Conservation (phyloP, 1,140 invertebrate genomes). For the Zaprionus camerounensis region DNA sequence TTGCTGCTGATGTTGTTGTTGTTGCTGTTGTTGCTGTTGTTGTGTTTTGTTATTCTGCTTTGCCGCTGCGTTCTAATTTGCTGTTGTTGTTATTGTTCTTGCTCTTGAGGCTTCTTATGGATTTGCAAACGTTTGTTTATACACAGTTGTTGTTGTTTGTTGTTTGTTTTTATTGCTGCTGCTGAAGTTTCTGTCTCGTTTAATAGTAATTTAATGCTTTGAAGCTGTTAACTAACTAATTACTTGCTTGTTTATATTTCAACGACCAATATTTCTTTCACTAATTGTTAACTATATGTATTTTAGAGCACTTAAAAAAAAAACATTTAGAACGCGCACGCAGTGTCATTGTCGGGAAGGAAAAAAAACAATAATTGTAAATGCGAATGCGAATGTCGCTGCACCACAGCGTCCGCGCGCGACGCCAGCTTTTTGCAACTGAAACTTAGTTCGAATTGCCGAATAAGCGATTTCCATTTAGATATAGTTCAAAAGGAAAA, state of each 20-base stretch:
- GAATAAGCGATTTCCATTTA: conserved; percentile 38
- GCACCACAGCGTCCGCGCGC: conserved; percentile 38
- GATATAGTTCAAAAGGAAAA: conserved; percentile 35
- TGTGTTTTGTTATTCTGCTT: conserved; percentile 23
- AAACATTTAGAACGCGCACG: conserved; percentile 26
- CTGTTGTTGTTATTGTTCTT: conserved; percentile 29
- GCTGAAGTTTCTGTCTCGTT: not conserved
- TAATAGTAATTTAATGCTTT: not conserved
- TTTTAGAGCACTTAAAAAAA: conserved; percentile 28
- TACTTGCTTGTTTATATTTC: not conserved
- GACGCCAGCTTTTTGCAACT: conserved; percentile 50
- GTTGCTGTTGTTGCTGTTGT: conserved; percentile 9
- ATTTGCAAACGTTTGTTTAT: conserved; percentile 51
- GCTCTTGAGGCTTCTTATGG: conserved; percentile 41
- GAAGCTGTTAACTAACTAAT: not conserved
- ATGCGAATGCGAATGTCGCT: conserved; percentile 16
- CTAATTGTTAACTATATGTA: conserved; percentile 9
- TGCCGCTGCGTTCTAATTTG: conserved; percentile 24
- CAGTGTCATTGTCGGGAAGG: conserved; percentile 8
- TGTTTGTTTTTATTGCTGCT: conserved; percentile 5
- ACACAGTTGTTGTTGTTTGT: conserved; percentile 14
- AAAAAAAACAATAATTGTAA: conserved; percentile 9
- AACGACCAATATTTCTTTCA: not conserved
- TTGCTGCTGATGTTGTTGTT: not conserved
- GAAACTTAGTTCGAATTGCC: conserved; percentile 50